Percentiles rank a stretch among this genome's conserved stretches.
These are phyloP conservation scores for Thunnus maccoyii DNA, from an alignment of 2,113 vertebrate species.

Conservation along the genomic window DNA sequence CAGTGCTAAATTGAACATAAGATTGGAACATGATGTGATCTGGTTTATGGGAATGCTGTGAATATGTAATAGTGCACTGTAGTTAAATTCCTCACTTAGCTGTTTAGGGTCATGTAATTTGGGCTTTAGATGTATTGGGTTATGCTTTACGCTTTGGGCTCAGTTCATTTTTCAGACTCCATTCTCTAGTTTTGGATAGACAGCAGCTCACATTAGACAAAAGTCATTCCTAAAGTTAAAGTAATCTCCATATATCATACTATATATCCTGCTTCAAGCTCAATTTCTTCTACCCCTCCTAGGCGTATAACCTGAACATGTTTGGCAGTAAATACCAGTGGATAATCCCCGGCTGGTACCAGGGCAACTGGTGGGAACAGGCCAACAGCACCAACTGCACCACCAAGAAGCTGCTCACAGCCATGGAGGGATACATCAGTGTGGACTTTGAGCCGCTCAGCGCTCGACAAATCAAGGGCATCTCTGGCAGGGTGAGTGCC, in stretches of 20 bases:
- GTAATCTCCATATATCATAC: neutral
- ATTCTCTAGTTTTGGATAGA: neutral
- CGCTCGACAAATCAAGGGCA: constrained; percentile 93
- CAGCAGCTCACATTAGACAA: neutral
- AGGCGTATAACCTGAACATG: constrained; percentile 98
- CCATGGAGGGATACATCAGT: constrained; percentile 98
- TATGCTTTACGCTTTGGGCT: neutral
- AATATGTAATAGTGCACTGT: neutral
- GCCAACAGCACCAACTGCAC: constrained; percentile 94
- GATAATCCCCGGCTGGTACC: constrained; percentile 99
- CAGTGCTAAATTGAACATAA: neutral
- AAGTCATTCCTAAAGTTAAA: neutral
- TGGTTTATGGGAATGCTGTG: neutral
- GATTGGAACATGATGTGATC: neutral
- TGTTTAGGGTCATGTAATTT: neutral
- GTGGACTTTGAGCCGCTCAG: constrained; percentile 99
- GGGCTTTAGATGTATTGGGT: neutral
- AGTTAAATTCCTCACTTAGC: neutral
- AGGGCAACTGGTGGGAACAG: constrained; percentile 97
- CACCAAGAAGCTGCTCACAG: constrained; percentile 92
- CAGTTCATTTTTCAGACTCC: neutral
- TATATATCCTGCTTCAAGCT: neutral
- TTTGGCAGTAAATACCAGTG: constrained; percentile 98
- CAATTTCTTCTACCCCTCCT: neutral
- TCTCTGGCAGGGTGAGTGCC: constrained; percentile 94